Evolutionary conservation across 2,113 vertebrate genomes (phyloP), one percentile per base, ranked within the genome.

Genomic region (Stercorarius parasiticus): DNA sequence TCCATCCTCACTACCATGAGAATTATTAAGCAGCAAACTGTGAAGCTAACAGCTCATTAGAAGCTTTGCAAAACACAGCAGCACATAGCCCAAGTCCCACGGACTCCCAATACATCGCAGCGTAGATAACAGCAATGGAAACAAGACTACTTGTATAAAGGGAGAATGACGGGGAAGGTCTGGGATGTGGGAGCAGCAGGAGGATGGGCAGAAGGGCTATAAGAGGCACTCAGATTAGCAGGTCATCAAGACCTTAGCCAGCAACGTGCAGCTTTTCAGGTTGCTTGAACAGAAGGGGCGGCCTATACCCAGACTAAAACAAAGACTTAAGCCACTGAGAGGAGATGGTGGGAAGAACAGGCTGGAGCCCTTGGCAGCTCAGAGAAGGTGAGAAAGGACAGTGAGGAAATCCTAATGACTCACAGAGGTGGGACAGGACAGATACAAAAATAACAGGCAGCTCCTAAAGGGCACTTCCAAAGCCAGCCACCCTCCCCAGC

Each of bases 1-100:
- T 86, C 88, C 43, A 47, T 86, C 67, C 80, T 80, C 47, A 45
- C 64, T 73, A 85, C 59, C 64, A 78, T 1, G 59, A 78, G 86
- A 88, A 92, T 93, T 90, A 94, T 67, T 93, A 82, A 96, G 69
- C 77, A 88, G 73, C 88, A 94, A 96, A 88, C 53, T 66, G 78
- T 58, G 70, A 81, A 86, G 69, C 59, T 73, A 79, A 86, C 47
- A 88, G 88, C 91, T 96, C 12, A 1, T 95, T 86, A 92, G 80
- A 66, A 81, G 80, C 69, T 93, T 70, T 88, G 59, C 69, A 78
- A 81, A 92, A 82, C 45, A 90, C 84, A 65, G 78, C 53, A 91
- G 61, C 78, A 38, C 69, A 52, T 0, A 82, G 50, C 40, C 43
- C 0, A 0, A n/a, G 38, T 69, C 78, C 73, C 87, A 65, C 6